phyloP scores from a whole-genome alignment of 2,797 vertebrate genomes.

The Catostomus latipinnis region DNA sequence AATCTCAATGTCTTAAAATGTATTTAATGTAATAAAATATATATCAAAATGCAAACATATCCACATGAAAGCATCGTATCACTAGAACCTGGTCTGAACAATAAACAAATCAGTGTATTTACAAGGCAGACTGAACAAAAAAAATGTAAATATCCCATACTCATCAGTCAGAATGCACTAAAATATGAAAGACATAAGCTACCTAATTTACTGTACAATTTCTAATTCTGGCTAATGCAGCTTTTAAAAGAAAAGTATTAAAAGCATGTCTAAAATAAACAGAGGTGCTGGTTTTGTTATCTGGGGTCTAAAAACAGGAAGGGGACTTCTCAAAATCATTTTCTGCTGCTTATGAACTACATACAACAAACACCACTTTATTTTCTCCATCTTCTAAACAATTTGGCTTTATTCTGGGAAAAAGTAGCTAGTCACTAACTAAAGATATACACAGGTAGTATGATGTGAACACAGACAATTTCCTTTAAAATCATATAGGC shows the following conservation, averaged over 20 bases:
- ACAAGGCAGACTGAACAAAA: neutral
- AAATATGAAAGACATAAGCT: neutral
- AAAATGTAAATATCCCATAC: too few relatives aligned
- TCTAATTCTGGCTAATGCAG: neutral
- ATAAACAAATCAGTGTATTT: neutral
- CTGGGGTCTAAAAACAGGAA: neutral
- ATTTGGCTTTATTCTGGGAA: neutral
- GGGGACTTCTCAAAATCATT: neutral
- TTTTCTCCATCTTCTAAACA: neutral
- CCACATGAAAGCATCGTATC: neutral
- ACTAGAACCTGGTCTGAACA: neutral
- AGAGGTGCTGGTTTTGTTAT: neutral
- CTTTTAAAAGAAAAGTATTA: neutral
- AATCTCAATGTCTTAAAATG: too few relatives aligned
- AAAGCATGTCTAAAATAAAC: too few relatives aligned
- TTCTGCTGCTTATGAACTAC: neutral
- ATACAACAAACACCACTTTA: neutral
- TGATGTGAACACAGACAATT: neutral
- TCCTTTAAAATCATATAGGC: neutral
- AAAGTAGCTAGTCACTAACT: neutral
- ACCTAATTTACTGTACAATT: neutral
- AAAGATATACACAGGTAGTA: conserved; percentile 3
- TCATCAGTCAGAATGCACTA: neutral
- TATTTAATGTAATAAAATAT: neutral
- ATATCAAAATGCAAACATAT: neutral